Evolutionary conservation across 1,140 invertebrate genomes (phyloP), one percentile per base, ranked within the genome.

Genomic region (Atta texana): DNA sequence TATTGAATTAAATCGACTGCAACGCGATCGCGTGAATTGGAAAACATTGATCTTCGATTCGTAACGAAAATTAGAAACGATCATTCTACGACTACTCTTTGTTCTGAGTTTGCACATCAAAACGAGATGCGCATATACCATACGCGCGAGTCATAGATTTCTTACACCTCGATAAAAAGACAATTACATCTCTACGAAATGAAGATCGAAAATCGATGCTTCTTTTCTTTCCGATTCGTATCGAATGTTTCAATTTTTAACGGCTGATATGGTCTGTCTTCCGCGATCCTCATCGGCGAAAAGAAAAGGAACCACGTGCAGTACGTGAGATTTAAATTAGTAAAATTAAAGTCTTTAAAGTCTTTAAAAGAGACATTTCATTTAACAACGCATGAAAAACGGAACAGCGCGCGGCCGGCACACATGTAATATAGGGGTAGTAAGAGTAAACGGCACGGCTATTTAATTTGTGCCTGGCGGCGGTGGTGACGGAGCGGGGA

Each of bases 391-490:
- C 80, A 34, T 63, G 55, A 82, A 86, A 86, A 69, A 81, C 76
- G 18, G 49, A 59, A 18, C 34, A 49, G 21, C 31, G 59, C 24
- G 28, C 63, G 31, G 28, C 24, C 39, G 55, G 28, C 14, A 34
- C 18, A 18, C 44, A 71, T 24, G 24, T 18, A 59, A 21, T 18
- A 39, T n/a, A 44, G 21, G 72, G 31, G 64, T 18, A 71, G 71
- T 39, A 57, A 61, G 49, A 76, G 63, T 90, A 91, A 90, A 90
- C 89, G 89, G 63, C 31, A 84, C 57, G 75, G 80, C 88, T 92
- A 92, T 92, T 92, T 92, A 92, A 92, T 92, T 92, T 91, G 90
- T 88, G 91, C 78, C 69, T 57, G 84, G 76, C 78, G 82, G 80
- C 77, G 78, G 53, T 34, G 69, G 84, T 76, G 75, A 8, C 74